A percentile compares a stretch with the other conserved stretches of the same genome.
Conservation (phyloP, 2,113 vertebrate species). For the Ursus arctos region DNA sequence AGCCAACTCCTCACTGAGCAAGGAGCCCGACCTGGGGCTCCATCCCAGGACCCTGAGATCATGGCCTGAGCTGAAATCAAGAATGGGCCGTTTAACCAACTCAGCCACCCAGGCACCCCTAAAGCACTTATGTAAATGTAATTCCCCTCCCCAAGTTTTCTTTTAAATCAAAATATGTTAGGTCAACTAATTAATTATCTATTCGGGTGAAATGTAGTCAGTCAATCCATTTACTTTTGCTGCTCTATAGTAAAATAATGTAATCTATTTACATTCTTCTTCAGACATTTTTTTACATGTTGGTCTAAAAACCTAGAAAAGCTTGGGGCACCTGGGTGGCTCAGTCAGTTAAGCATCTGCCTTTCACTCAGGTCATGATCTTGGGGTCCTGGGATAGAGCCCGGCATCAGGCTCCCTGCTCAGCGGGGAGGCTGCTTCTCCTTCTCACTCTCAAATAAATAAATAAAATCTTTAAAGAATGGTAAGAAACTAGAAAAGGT, state of each 20-base stretch:
- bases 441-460: background rate
- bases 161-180: constrained; percentile 52
- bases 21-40: background rate
- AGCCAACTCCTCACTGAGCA: background rate
- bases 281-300: background rate
- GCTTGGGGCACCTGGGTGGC: background rate
- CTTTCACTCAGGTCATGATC: background rate
- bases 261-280: constrained; percentile 60
- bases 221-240: constrained; percentile 73
- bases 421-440: background rate
- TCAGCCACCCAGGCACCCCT: background rate
- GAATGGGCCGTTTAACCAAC: background rate
- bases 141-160: background rate
- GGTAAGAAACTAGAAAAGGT: constrained; percentile 17
- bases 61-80: background rate
- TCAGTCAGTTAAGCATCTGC: background rate
- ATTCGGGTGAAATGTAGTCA: constrained; percentile 4
- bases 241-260: constrained; percentile 51
- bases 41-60: background rate
- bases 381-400: background rate
- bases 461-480: background rate
- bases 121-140: background rate
- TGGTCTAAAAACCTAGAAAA: constrained; percentile 28
- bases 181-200: background rate
- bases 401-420: background rate